Evolutionary conservation across 2,888 invertebrate species (phyloP).

Genomic region (Timema podura): DNA sequence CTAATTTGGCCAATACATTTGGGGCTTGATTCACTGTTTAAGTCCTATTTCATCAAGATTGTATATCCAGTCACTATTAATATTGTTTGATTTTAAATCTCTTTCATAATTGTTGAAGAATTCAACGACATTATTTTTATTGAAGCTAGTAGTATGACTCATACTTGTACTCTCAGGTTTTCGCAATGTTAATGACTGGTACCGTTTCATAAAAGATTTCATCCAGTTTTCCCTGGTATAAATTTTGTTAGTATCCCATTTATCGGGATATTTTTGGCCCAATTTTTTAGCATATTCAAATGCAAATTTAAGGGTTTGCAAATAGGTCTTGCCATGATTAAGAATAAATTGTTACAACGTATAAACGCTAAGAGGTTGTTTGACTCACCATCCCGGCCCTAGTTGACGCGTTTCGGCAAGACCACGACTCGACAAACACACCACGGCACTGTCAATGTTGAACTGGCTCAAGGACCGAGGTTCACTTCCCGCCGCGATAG

Average conservation of each 20-base stretch:
- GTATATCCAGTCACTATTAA: neutral
- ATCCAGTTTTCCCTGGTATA: neutral
- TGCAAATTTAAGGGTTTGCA: neutral
- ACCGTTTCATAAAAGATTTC: neutral
- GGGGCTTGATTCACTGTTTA: neutral
- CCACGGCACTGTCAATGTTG: too few relatives aligned
- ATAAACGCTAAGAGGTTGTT: too few relatives aligned
- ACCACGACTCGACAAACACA: too few relatives aligned
- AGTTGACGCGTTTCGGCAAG: too few relatives aligned
- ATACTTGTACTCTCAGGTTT: neutral
- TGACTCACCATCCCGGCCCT: too few relatives aligned
- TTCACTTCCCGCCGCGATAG: too few relatives aligned
- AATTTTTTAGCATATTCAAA: neutral
- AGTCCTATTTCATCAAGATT: conserved; percentile 13
- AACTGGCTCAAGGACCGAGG: too few relatives aligned
- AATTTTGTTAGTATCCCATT: neutral
- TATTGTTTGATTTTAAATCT: neutral
- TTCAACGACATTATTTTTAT: neutral
- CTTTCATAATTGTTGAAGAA: neutral
- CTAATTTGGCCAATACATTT: conserved; percentile 9
- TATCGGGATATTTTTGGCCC: neutral
- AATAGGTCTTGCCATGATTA: neutral
- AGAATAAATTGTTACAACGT: too few relatives aligned
- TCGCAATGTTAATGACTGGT: neutral
- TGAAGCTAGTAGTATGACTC: conserved; percentile 1